A percentile compares a stretch with the other conserved stretches of the same genome.
These are phyloP conservation scores for Aurelia aurita DNA, from an alignment of 30 jellyfish, hydroid and myxozoan species.

Conservation along the genomic window DNA sequence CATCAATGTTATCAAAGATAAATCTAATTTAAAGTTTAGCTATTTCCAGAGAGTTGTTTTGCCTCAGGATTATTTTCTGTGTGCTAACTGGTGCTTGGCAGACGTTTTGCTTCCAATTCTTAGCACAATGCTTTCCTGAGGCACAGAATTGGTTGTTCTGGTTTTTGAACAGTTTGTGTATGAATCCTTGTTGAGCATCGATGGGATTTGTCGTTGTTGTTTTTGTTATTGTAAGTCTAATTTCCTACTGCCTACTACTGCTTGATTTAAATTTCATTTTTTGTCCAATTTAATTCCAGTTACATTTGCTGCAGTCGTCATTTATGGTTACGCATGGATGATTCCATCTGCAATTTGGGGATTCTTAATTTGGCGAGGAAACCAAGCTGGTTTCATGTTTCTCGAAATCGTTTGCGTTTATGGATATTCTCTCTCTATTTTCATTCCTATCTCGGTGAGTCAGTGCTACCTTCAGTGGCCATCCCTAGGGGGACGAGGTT, in stretches of 20 bases:
- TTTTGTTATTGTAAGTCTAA: background rate
- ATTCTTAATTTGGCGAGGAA: conserved; percentile 92
- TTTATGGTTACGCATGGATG: conserved; percentile 91
- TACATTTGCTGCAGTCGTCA: conserved; percentile 90
- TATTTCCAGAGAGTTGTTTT: no score
- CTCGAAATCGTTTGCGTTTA: conserved; percentile 92
- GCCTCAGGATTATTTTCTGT: no score
- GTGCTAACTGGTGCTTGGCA: no score
- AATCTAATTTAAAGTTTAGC: no score
- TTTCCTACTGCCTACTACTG: background rate
- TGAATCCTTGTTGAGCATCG: no score
- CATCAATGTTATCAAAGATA: no score
- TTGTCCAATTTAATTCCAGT: conserved; percentile 53
- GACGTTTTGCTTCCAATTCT: no score
- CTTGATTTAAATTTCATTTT: background rate
- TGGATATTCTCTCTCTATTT: conserved; percentile 91
- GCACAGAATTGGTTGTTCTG: no score
- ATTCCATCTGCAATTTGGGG: conserved; percentile 94
- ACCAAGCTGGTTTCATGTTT: conserved; percentile 90
- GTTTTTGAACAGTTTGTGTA: no score
- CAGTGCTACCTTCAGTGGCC: background rate
- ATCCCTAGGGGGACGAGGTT: background rate
- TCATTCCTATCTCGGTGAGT: conserved; percentile 95
- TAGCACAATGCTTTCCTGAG: no score
- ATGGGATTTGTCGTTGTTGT: no score